Conservation (phyloP, 1,140 invertebrate species). For the Drosophila arizonae region DNA sequence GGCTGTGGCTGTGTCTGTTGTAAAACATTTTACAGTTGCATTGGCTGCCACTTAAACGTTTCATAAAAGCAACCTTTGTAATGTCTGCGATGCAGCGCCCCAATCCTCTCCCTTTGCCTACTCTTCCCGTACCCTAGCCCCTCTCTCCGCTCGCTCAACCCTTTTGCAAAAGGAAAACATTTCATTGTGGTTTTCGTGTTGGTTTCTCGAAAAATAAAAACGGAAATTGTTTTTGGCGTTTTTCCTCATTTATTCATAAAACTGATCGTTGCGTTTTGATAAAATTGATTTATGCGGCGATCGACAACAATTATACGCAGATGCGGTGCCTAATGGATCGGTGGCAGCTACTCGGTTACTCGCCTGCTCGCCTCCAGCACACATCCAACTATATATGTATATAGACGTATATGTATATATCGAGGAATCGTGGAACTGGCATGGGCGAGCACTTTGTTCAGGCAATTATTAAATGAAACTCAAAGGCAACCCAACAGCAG, state of each 20-base stretch:
- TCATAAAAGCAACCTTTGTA: conserved; percentile 81
- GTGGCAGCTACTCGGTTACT: conserved; percentile 35
- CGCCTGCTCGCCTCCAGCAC: neutral
- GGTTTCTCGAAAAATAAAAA: conserved; percentile 51
- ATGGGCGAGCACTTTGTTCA: neutral
- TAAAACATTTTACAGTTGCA: conserved; percentile 79
- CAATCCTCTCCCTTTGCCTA: conserved; percentile 1
- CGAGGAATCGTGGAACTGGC: neutral
- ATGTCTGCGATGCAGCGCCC: conserved; percentile 51
- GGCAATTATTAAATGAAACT: neutral
- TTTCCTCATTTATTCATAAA: conserved; percentile 75
- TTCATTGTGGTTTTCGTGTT: conserved; percentile 16
- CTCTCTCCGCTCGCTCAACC: conserved; percentile 19
- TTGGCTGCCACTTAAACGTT: conserved; percentile 75
- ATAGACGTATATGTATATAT: neutral
- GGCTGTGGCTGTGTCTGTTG: conserved; percentile 31
- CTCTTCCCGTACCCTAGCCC: too few relatives aligned
- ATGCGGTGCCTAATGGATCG: conserved; percentile 80
- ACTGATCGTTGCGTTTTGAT: conserved; percentile 75
- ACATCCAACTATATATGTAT: neutral
- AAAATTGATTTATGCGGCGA: conserved; percentile 81
- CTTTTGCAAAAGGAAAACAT: conserved; percentile 57
- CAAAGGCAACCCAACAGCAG: neutral
- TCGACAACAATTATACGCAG: conserved; percentile 79
- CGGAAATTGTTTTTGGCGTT: conserved; percentile 66